Percentiles rank a stretch among this genome's conserved stretches.
phyloP scores from a whole-genome alignment of 2,797 vertebrate species.

The Cacajao melanocephalus region DNA sequence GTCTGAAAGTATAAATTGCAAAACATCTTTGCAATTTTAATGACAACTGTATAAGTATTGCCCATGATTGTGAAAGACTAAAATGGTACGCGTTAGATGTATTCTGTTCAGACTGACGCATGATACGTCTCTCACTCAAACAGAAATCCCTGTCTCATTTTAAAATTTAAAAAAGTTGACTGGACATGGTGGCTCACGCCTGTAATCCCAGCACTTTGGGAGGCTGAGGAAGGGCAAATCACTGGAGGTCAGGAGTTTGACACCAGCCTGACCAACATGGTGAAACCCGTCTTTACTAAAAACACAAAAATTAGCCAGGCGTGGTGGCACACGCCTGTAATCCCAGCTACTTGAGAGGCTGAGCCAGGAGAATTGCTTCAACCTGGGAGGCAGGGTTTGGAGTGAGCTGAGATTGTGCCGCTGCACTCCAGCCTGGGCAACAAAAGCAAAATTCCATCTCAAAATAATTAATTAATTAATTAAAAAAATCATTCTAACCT shows the following conservation, averaged over 20 bases:
- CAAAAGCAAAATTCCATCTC: background rate
- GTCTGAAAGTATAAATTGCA: constrained; percentile 21
- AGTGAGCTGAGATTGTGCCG: background rate
- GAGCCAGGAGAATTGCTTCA: background rate
- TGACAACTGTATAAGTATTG: background rate
- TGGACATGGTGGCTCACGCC: background rate
- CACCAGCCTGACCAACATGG: background rate
- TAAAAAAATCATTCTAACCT: background rate
- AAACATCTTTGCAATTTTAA: background rate
- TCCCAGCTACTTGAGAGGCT: background rate
- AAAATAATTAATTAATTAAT: too few species aligned
- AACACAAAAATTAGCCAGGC: background rate
- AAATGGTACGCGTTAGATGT: background rate
- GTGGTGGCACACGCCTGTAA: background rate
- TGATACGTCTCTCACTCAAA: background rate
- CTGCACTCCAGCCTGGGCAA: background rate
- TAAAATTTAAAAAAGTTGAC: background rate
- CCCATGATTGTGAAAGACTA: background rate
- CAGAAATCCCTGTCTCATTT: background rate
- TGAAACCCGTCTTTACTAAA: background rate
- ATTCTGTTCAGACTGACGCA: background rate
- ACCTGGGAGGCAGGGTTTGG: background rate
- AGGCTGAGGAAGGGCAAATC: background rate
- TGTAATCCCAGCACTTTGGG: background rate
- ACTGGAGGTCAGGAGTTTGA: background rate